phyloP scores from a whole-genome alignment of 2,797 vertebrate genomes.

The Oophaga sylvatica region DNA sequence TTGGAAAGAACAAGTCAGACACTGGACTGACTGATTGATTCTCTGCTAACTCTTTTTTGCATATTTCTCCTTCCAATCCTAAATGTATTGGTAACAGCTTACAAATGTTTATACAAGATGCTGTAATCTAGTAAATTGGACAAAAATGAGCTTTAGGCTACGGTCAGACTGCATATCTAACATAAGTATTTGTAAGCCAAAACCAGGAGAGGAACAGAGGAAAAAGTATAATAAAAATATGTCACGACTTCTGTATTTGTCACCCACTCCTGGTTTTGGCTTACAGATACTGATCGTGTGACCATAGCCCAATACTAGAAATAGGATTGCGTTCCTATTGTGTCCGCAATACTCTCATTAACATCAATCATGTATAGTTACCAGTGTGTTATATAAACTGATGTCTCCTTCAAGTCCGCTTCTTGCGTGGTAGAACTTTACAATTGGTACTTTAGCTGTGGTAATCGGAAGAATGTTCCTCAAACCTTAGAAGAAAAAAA shows the following conservation, averaged over 20 bases:
- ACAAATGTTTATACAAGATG: no score
- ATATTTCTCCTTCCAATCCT: neutral
- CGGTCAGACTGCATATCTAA: no score
- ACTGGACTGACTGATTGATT: neutral
- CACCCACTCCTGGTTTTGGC: no score
- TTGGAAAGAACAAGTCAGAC: no score
- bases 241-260: no score
- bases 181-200: no score
- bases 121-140: no score
- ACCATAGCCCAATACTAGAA: no score
- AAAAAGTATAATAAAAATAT: no score
- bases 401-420: conserved; percentile 95
- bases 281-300: no score
- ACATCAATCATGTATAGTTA: conserved; percentile 66
- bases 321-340: neutral
- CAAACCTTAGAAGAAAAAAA: conserved; percentile 75
- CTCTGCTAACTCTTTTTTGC: neutral
- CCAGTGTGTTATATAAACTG: conserved; percentile 96
- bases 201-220: no score
- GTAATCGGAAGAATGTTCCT: conserved; percentile 95
- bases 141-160: no score
- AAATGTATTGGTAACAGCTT: neutral
- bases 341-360: neutral
- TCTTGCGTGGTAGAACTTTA: conserved; percentile 91
- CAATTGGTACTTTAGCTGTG: conserved; percentile 95